Base-by-base conservation (phyloP, 2,113 vertebrate genomes). In the Dendrocopos noguchii region DNA sequence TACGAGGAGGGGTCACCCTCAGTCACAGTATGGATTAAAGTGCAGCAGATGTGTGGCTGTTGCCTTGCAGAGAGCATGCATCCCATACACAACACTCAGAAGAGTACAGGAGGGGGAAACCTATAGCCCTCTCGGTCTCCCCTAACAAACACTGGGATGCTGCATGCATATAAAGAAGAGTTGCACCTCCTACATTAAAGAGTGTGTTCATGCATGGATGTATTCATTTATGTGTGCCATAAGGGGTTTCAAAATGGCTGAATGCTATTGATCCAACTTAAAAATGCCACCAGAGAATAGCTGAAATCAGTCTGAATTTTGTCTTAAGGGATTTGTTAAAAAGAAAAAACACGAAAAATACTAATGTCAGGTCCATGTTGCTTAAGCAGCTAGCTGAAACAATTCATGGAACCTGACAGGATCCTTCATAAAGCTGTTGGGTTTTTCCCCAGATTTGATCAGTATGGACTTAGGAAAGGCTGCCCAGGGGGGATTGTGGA, bases 181-280 rank as follows among this genome's bases (percentile, higher is more conserved):
- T 80, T 83, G 56, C 80, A 83, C 56, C 20, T 72, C 16, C 29
- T 73, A 0, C 65, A 24, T 80, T 77, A 56, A 59, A 70, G 11
- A 36, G 36, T 46, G 15, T 55, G 9, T 71, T 90, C 14, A 5
- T 34, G 12, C 65, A 9, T 28, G 24, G 77, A 22, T 61, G n/a
- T 50, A 15, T 76, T 34, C 53, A 18, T 88, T 90, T 81, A 8
- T 50, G 72, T 60, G 33, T 91, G 39, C 60, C 55, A 7, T 75
- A 90, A 75, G 31, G 75, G 44, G 55, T 79, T 93, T 92, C 88
- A 95, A 95, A 93, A 96, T 96, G 94, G 94, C 92, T 96, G 95
- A 91, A 90, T 80, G 22, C 24, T 92, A 81, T 75, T 79, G 90
- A 92, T 84, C 80, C 77, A 66, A 55, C 81, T 92, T 92, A 76